Evolutionary conservation across 2,888 invertebrate species (phyloP), one percentile per base, ranked within the genome.

Genomic region (Leptinotarsa tumamoca): DNA sequence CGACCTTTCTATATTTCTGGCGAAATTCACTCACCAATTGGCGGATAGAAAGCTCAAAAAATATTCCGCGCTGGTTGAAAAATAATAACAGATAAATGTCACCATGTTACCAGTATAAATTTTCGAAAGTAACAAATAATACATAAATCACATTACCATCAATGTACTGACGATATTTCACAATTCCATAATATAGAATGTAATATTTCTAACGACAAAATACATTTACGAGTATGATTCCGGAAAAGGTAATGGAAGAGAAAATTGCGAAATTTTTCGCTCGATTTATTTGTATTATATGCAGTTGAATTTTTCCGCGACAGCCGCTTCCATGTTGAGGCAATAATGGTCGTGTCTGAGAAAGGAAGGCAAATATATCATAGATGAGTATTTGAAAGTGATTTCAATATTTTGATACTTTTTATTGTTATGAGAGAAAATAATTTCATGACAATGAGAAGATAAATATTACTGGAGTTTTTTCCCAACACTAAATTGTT

Each of bases 211-310:
- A 72, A 75, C 75, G 75, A 80, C 77, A 72, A 74, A 80, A 68
- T 71, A 74, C 75, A 72, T 56, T 56, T 69, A 72, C 75, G 72
- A 66, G 74, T 73, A 70, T 75, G 75, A 79, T 78, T 72, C 76
- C 68, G 73, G 73, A 69, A 67, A 72, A 79, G 76, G 77, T 79
- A 82, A 82, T 80, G 79, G 78, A 54, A 76, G 68, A 79, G 81
- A 80, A 81, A 82, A 82, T 82, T 82, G 80, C 73, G 78, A 75
- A 79, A 80, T 80, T 81, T 79, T 81, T 77, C 79, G 77, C 70
- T 80, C 80, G 77, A 82, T 82, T 80, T 81, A 80, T 77, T 78
- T 73, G 77, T 76, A 72, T 78, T 75, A 78, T 74, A 75, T 79
- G 74, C 78, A 79, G 71, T 79, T 75, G 77, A 77, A 78, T 75